Percentiles rank a stretch among this genome's conserved stretches.
Conservation (phyloP, 2,113 vertebrate genomes). For the Eurystomus gularis region DNA sequence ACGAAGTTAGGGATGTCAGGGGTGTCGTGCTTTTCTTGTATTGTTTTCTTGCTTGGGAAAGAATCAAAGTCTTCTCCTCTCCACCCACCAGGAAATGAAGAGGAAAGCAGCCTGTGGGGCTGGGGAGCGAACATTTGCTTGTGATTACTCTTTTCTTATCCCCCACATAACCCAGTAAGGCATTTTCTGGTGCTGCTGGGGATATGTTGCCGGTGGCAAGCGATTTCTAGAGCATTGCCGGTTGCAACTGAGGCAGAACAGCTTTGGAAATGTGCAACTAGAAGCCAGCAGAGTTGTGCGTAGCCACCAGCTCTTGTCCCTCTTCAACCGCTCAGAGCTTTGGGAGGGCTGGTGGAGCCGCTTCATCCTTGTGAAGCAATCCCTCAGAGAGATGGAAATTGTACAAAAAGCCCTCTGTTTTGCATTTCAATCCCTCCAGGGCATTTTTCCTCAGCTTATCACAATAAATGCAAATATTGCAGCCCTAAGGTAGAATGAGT, state of each 20-base stretch:
- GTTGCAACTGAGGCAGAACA: neutral
- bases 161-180: neutral
- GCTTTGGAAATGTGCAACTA: neutral
- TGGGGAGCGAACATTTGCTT: neutral
- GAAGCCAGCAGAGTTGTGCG: neutral
- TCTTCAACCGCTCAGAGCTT: neutral
- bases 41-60: neutral
- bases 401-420: accelerated
- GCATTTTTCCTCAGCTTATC: neutral
- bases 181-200: neutral
- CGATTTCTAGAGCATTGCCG: neutral
- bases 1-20: neutral
- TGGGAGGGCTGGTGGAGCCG: neutral
- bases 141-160: neutral
- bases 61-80: neutral
- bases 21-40: neutral
- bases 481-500: neutral
- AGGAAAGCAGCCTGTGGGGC: neutral
- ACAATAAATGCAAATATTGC: neutral
- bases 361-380: neutral
- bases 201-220: neutral
- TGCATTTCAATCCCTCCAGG: neutral
- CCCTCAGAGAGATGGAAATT: neutral
- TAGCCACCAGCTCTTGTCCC: neutral
- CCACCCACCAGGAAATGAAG: neutral